Base-by-base conservation (phyloP, 2,113 vertebrate species). In the Sclerurus mexicanus region DNA sequence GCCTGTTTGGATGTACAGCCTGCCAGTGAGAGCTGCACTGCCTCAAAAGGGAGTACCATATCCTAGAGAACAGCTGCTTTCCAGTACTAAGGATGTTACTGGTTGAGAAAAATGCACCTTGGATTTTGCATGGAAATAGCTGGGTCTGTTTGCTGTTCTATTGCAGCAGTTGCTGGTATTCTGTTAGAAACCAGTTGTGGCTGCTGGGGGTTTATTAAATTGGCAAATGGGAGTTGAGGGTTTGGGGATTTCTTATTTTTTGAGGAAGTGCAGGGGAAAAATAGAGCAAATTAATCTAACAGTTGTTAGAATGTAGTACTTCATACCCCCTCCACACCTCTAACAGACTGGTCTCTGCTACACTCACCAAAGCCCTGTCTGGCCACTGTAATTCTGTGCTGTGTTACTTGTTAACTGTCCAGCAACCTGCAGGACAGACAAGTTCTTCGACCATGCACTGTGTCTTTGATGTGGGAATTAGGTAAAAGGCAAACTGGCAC, bases 221-320 rank as follows among this genome's bases (percentile, higher is more conserved):
- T 72, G 21, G 27, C 33, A 77, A 39, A 72, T 5, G 4, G 5
- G 21, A 73, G 50, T 33, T 66, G 60, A 55, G 50, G 12, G 24
- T 35, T 35, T 19, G 49, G 24, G 6, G 6, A 20, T 30, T 30
- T n/a, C 16, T 53, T 42, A 30, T 18, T 62, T 66, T 60, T 42
- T n/a, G 37, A 46, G 10, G 27, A 13, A 0, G 1, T 6, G 6
- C 40, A 23, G 42, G 3, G 1, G 10, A 8, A 4, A 23, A 39
- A n/a, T 2, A 59, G 14, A 55, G 37, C 49, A 46, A 30, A 21
- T 35, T 10, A 74, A 31, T 7, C 7, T 15, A 10, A 13, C 3
- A 44, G 37, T 20, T 56, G 30, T 71, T 50, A 50, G 37, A 79
- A 21, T 24, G 40, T 15, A 27, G 21, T 18, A 42, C 35, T 56